Conservation (phyloP, 1,140 invertebrate genomes). For the Tetragnatha versicolor region DNA sequence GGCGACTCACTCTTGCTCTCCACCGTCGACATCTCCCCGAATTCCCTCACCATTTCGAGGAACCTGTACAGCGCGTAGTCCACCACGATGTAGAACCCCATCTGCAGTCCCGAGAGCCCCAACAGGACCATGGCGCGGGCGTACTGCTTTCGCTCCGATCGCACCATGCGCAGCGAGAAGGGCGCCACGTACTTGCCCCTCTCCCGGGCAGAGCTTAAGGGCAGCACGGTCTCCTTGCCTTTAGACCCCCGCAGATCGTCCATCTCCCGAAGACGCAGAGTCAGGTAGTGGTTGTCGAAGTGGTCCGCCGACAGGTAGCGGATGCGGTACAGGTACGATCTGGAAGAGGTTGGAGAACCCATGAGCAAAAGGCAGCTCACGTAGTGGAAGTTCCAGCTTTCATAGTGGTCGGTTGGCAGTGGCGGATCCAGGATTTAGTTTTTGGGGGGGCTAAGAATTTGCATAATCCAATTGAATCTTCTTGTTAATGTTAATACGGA, state of each 20-base stretch:
- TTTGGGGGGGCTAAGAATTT: too few relatives aligned
- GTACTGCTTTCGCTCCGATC: conserved; percentile 57
- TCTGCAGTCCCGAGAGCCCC: conserved; percentile 61
- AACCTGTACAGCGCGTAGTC: conserved; percentile 62
- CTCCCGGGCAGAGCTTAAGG: conserved; percentile 57
- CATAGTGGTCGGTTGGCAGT: too few relatives aligned
- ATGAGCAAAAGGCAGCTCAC: too few relatives aligned
- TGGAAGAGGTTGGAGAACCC: too few relatives aligned
- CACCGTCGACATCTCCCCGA: conserved; percentile 59
- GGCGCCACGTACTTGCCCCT: conserved; percentile 34
- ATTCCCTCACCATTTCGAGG: conserved; percentile 60
- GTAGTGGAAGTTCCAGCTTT: too few relatives aligned
- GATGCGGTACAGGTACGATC: conserved; percentile 59
- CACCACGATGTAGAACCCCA: conserved; percentile 61
- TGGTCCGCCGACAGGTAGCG: conserved; percentile 60
- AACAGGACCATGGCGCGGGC: conserved; percentile 59
- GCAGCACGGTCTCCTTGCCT: conserved; percentile 61
- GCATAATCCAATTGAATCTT: too few relatives aligned
- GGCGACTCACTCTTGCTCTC: conserved; percentile 27
- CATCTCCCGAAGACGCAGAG: conserved; percentile 57
- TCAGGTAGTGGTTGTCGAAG: conserved; percentile 62
- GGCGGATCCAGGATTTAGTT: too few relatives aligned
- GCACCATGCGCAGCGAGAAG: conserved; percentile 55
- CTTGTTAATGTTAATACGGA: too few relatives aligned
- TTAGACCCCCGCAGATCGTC: conserved; percentile 59